Evolutionary conservation across 2,113 vertebrate species (phyloP), one percentile per base, ranked within the genome.

Genomic region (Oryzias melastigma): DNA sequence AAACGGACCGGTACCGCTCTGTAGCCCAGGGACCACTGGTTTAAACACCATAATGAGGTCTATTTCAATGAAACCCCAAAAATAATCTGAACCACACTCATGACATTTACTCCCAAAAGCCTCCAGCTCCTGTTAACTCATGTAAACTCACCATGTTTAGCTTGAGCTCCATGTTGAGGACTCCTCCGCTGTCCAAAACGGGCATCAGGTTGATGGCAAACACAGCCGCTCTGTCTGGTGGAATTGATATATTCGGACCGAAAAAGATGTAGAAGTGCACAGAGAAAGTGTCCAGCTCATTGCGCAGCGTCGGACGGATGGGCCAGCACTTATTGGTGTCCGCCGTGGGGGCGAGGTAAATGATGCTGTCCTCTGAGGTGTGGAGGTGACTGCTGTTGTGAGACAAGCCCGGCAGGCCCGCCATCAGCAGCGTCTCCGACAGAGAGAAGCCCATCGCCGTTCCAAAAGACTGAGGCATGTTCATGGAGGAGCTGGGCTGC

Each of bases 181-280:
- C 94, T 0, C 96, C 96, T 14, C 97, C 97, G 0, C 96, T 98
- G 91, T 99, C 97, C 75, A 99, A 88, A 52, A 98, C 95, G 0
- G 97, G 97, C 84, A 98, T 93, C 40, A 99, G 91, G 80, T 94
- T 94, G 87, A 99, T 92, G 75, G 94, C 93, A 0, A 99, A 98
- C 84, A 98, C 91, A 0, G 96, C 95, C 0, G 95, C 93, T 43
- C 93, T 89, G 78, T 95, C 94, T 0, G 96, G 95, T 0, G 95
- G 96, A 25, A 99, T 89, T 0, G 94, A 94, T 64, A 99, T 95
- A 0, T 96, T 99, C 58, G 96, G 97, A 14, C 97, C 96, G 0
- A 98, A 99, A 89, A 98, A 98, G 83, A 99, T 95, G 71, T 98
- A 99, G 91, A 99, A 99, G 85, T 98, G 97, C 60, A 98, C 96